Evolutionary conservation across 2,888 invertebrate genomes (phyloP).

Genomic region (Actias luna): DNA sequence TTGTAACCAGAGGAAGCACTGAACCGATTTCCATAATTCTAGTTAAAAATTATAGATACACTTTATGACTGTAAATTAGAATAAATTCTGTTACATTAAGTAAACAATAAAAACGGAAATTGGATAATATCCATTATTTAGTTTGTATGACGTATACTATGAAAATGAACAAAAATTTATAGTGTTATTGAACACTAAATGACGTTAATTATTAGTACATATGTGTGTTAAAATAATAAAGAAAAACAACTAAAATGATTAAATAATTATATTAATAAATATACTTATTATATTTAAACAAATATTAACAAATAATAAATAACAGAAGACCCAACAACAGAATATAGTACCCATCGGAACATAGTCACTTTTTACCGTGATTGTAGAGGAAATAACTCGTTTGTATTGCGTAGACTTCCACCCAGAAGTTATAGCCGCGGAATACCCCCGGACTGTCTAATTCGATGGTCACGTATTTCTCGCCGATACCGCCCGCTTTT

Average conservation of each 20-base stretch:
- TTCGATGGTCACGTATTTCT: slow-evolving; percentile 56
- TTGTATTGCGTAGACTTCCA: slow-evolving; percentile 60
- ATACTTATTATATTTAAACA: background rate
- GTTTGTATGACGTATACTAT: too few relatives aligned
- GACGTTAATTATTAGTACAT: too few relatives aligned
- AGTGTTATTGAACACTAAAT: too few relatives aligned
- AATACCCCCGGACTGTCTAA: slow-evolving; percentile 59
- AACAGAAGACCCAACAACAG: slow-evolving; percentile 20
- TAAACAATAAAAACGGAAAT: too few relatives aligned
- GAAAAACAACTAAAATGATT: background rate
- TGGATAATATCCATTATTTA: too few relatives aligned
- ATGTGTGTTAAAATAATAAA: too few relatives aligned
- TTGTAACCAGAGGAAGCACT: too few relatives aligned
- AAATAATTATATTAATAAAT: background rate
- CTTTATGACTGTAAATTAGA: too few relatives aligned
- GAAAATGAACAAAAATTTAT: too few relatives aligned
- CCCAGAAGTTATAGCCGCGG: slow-evolving; percentile 63
- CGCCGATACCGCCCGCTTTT: slow-evolving; percentile 61
- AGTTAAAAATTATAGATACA: too few relatives aligned
- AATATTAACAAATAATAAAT: background rate
- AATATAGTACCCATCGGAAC: slow-evolving; percentile 14
- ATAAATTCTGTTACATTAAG: too few relatives aligned
- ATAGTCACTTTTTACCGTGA: slow-evolving; percentile 43
- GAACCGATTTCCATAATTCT: too few relatives aligned
- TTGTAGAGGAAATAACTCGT: slow-evolving; percentile 43